phyloP scores from a whole-genome alignment of 2,113 vertebrate species.

The Trachemys scripta region DNA sequence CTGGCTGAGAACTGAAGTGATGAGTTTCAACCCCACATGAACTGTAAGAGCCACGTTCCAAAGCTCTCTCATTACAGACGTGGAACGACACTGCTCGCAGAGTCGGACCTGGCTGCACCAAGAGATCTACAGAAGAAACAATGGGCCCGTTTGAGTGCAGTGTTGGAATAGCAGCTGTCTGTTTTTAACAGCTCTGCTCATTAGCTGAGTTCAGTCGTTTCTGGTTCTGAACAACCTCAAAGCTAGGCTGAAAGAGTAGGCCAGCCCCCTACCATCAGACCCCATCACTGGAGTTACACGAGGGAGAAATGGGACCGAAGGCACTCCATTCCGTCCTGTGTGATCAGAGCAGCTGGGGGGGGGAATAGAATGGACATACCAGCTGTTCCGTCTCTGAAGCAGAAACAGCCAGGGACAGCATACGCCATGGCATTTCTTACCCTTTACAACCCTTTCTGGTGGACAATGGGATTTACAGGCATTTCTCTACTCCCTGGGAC shows the following conservation, averaged over 20 bases:
- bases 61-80: neutral
- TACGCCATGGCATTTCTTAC: neutral
- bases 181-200: neutral
- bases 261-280: neutral
- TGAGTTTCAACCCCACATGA: neutral
- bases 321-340: neutral
- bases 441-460: neutral
- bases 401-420: too few species aligned
- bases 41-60: neutral
- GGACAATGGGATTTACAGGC: neutral
- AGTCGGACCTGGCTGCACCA: neutral
- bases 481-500: neutral
- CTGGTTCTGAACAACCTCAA: neutral
- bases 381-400: neutral
- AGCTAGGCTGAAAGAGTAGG: neutral
- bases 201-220: neutral
- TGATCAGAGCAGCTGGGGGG: too few species aligned
- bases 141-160: neutral
- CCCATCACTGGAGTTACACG: neutral
- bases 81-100: neutral
- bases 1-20: neutral
- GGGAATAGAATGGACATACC: neutral
- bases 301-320: neutral
- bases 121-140: neutral
- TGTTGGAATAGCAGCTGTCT: neutral